These are phyloP conservation scores for Sinocyclocheilus anophthalmus DNA, from an alignment of 2,113 vertebrate species.

Conservation along the genomic window DNA sequence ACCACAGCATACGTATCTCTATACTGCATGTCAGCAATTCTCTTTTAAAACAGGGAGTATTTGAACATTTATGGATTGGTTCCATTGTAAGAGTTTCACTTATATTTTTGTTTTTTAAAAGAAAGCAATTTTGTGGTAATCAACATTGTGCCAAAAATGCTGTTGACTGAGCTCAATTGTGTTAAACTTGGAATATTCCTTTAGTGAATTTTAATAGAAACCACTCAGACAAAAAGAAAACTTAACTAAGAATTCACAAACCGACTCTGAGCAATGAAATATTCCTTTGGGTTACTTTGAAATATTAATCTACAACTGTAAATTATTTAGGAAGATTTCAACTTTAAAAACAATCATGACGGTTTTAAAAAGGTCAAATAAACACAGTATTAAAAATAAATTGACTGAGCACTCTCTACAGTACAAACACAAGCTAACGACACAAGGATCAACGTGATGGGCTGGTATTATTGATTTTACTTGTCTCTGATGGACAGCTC, in stretches of 20 bases:
- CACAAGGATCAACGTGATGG: background rate
- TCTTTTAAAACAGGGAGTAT: background rate
- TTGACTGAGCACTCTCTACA: background rate
- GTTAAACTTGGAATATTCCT: no score
- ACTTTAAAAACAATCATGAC: background rate
- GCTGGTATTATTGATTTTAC: background rate
- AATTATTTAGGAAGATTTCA: background rate
- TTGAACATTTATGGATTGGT: no score
- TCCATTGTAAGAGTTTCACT: no score
- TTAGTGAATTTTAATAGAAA: no score
- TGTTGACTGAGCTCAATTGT: no score
- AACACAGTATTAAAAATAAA: slow-evolving; percentile 11
- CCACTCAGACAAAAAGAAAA: no score
- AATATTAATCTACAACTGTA: background rate
- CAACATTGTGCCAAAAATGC: background rate
- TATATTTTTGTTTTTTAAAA: no score
- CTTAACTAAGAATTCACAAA: no score
- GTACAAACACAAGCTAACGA: background rate
- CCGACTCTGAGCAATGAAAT: no score
- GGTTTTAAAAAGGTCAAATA: background rate
- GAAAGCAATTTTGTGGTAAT: background rate
- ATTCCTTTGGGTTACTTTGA: background rate
- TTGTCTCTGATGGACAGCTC: slow-evolving; percentile 24
- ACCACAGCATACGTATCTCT: background rate
- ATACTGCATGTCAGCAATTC: background rate